Evolutionary conservation across 2,888 invertebrate genomes (phyloP), one percentile per base, ranked within the genome.

Genomic region (Caenorhabditis plicata): DNA sequence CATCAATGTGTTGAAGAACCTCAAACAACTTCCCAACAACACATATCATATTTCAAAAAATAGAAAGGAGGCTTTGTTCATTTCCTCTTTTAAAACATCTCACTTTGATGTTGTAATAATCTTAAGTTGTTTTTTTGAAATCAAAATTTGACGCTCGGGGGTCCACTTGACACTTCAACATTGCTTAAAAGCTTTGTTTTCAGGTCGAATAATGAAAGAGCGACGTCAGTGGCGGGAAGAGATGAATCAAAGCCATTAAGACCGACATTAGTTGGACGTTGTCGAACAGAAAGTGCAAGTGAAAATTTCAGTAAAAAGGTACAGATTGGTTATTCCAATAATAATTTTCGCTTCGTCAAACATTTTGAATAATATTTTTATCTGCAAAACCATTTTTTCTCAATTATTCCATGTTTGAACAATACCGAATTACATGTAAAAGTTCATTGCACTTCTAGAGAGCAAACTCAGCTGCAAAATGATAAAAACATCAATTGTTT

Each of bases 121-220:
- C n/a, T n/a, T n/a, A n/a, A n/a, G n/a, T n/a, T n/a, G n/a, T n/a
- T n/a, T n/a, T n/a, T n/a, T n/a, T n/a, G n/a, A n/a, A n/a, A n/a
- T n/a, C n/a, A n/a, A n/a, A n/a, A n/a, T n/a, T n/a, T n/a, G n/a
- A n/a, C n/a, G n/a, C n/a, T n/a, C n/a, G n/a, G n/a, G n/a, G n/a
- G n/a, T n/a, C n/a, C n/a, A n/a, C n/a, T n/a, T n/a, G n/a, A n/a
- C 45, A 39, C 23, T 26, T 46, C 23, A 17, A 31, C 17, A 20
- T 41, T 36, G 20, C 23, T 29, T 29, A 33, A 33, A 4, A 26
- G 19, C 31, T 25, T 27, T 35, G 19, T 52, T 43, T 55, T 33
- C 50, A 61, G 61, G 31, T 61, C 61, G n/a, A 61, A 61, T 40
- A 46, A 61, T 38, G 61, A 61, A 19, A 50, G 61, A 32, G 52